Conservation (phyloP, 2,797 vertebrate genomes). For the Neosilurus hyrtlii region DNA sequence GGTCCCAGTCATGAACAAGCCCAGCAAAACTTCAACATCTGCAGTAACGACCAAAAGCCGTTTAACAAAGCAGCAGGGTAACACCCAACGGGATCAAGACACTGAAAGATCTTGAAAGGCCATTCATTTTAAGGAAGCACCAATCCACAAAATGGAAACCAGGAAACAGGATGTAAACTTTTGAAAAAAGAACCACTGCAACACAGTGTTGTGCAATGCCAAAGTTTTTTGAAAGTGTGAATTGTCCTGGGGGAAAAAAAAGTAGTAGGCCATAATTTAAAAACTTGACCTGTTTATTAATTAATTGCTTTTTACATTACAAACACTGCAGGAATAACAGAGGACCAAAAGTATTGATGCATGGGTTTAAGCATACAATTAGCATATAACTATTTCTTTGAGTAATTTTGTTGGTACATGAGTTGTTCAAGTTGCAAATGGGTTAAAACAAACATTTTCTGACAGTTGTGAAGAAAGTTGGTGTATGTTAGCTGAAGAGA, state of each 20-base stretch:
- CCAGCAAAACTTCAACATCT: neutral
- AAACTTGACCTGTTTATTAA: constrained; percentile 86
- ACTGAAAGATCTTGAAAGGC: neutral
- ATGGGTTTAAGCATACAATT: constrained; percentile 17
- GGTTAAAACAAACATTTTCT: neutral
- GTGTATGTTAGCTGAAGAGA: constrained; percentile 63
- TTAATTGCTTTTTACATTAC: constrained; percentile 75
- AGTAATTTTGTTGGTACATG: neutral
- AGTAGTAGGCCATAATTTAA: constrained; percentile 3
- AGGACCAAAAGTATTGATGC: constrained; percentile 71
- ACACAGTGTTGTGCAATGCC: neutral
- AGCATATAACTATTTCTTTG: neutral
- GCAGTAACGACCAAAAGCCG: neutral
- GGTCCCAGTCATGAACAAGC: constrained; percentile 47
- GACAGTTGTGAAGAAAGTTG: constrained; percentile 39
- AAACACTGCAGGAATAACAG: constrained; percentile 80
- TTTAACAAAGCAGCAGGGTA: neutral
- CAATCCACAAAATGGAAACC: too few relatives aligned
- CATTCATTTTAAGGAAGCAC: neutral
- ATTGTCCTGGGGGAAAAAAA: neutral
- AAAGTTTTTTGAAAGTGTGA: neutral
- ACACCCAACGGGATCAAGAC: neutral
- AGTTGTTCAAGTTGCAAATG: neutral
- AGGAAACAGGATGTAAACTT: neutral
- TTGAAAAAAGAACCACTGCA: neutral